A percentile compares a stretch with the other conserved stretches of the same genome.
phyloP scores from a whole-genome alignment of 1,140 invertebrate species.

The Drosophila bocki region DNA sequence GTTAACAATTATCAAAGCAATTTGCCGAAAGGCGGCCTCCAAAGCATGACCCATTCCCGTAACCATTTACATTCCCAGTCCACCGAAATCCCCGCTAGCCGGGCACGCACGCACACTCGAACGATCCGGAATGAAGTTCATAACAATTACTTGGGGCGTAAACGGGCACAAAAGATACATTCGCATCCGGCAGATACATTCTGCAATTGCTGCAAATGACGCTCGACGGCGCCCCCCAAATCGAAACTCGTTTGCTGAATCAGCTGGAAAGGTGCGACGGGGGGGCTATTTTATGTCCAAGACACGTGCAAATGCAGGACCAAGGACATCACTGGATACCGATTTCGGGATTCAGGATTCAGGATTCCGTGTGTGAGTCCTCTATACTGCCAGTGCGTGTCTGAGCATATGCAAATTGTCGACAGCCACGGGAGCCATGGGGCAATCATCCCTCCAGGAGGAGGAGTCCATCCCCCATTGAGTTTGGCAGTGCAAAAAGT shows the following conservation, averaged over 20 bases:
- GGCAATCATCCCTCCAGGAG: conserved; percentile 35
- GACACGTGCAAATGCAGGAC: conserved; percentile 62
- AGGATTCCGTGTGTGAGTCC: neutral
- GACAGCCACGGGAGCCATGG: conserved; percentile 20
- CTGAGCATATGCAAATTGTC: conserved; percentile 59
- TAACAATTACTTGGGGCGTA: conserved; percentile 70
- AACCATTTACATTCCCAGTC: neutral
- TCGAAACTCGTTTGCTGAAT: conserved; percentile 37
- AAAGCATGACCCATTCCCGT: neutral
- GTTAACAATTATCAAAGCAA: conserved; percentile 75
- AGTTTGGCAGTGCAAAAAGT: conserved; percentile 11
- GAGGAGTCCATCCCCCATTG: neutral
- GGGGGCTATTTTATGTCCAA: conserved; percentile 57
- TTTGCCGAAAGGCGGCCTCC: conserved; percentile 43
- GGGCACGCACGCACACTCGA: conserved; percentile 55
- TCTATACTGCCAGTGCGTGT: conserved; percentile 22
- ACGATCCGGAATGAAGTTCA: conserved; percentile 66
- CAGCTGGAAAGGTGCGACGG: conserved; percentile 28
- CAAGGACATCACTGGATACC: conserved; percentile 25
- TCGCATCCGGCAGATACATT: conserved; percentile 52
- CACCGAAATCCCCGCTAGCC: conserved; percentile 11
- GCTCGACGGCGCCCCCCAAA: conserved; percentile 9
- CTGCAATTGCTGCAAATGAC: conserved; percentile 63
- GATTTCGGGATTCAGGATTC: conserved; percentile 7
- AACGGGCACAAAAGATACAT: conserved; percentile 60